Conservation (phyloP, 64 coral and sea anemone species). For the Montipora sp. region DNA sequence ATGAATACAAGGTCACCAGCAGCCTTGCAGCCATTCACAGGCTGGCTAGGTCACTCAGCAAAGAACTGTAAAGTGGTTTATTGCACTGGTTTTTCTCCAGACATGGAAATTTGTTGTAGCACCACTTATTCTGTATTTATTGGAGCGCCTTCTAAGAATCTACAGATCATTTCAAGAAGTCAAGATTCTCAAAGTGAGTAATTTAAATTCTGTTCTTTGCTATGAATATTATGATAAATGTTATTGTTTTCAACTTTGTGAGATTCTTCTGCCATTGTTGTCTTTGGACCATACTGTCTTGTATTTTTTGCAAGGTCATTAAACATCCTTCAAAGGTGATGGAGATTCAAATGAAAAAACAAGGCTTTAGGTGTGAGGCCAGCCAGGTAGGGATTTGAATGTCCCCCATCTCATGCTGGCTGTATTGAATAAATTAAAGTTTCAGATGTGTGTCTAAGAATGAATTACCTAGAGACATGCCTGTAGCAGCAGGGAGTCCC, state of each 20-base stretch:
- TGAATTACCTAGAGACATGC: no score
- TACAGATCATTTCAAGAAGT: slow-evolving; percentile 88
- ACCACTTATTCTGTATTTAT: slow-evolving; percentile 77
- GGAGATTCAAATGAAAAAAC: slow-evolving; percentile 91
- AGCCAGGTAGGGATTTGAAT: slow-evolving; percentile 54
- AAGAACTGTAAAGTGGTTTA: no score
- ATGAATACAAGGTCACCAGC: no score
- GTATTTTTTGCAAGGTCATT: slow-evolving; percentile 46
- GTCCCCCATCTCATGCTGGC: no score
- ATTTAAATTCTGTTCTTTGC: not conserved
- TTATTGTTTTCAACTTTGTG: not conserved
- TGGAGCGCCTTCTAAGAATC: slow-evolving; percentile 87
- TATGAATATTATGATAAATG: not conserved
- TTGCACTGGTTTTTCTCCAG: slow-evolving; percentile 1
- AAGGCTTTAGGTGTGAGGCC: slow-evolving; percentile 73
- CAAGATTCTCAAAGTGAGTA: slow-evolving; percentile 80
- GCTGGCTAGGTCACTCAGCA: no score
- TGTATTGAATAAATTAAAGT: no score
- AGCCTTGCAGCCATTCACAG: no score
- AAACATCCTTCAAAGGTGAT: slow-evolving; percentile 86
- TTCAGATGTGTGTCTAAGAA: no score
- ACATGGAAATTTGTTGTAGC: slow-evolving; percentile 87
- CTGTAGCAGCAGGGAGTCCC: no score
- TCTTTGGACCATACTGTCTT: no score
- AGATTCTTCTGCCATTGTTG: no score